Percentiles rank a stretch among this genome's conserved stretches.
Evolutionary conservation across 2,113 vertebrate species (phyloP).

Genomic region (Melanotaenia duboulayi): DNA sequence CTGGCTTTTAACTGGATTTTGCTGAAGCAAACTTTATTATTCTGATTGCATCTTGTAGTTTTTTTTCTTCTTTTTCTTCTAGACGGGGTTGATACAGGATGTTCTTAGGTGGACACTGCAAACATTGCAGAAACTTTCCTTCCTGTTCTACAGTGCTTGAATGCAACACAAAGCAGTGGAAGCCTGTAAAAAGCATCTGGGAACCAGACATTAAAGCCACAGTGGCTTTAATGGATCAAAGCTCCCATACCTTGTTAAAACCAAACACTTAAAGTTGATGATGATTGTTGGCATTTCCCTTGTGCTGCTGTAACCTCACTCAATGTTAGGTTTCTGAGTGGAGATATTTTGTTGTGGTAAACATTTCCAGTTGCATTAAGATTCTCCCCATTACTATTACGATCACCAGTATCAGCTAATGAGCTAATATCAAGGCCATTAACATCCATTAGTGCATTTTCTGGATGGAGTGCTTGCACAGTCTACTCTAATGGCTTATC

Average conservation of each 20-base stretch:
- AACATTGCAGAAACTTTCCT: constrained; percentile 77
- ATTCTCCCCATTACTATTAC: not conserved
- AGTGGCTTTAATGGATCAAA: constrained; percentile 63
- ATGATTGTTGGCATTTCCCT: constrained; percentile 48
- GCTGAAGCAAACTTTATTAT: constrained; percentile 19
- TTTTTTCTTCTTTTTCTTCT: constrained; percentile 13
- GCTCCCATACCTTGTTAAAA: constrained; percentile 57
- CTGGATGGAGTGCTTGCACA: not conserved
- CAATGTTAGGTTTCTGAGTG: constrained; percentile 1
- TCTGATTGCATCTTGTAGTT: constrained; percentile 39
- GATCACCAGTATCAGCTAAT: not conserved
- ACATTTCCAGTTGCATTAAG: not conserved
- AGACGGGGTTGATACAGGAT: constrained; percentile 72
- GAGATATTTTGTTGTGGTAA: constrained; percentile 8
- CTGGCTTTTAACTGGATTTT: constrained; percentile 33
- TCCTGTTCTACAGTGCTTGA: constrained; percentile 65
- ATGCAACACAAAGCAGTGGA: constrained; percentile 44
- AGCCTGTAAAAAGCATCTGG: constrained; percentile 76
- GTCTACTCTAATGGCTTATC: too few species aligned
- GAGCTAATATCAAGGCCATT: not conserved
- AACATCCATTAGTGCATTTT: not conserved
- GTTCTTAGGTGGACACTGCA: constrained; percentile 77
- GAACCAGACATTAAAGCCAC: constrained; percentile 70
- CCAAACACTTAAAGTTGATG: constrained; percentile 60
- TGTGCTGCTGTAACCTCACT: not conserved